Percentiles rank a stretch among this genome's conserved stretches.
phyloP scores from a whole-genome alignment of 2,888 invertebrate species.

The Yponomeuta malinellus region DNA sequence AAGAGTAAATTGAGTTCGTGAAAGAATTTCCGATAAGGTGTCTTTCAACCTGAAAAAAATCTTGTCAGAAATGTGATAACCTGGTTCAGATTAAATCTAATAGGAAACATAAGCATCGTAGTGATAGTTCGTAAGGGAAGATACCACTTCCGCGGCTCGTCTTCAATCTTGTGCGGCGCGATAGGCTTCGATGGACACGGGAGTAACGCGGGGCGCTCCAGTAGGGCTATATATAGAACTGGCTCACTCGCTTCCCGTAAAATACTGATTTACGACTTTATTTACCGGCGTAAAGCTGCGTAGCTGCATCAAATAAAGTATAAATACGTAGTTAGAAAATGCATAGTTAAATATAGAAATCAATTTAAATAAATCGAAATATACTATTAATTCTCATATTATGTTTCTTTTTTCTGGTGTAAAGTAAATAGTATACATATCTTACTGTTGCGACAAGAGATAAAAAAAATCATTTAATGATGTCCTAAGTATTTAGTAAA shows the following conservation, averaged over 20 bases:
- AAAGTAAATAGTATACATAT: too few species aligned
- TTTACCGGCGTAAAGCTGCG: not conserved
- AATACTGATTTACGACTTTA: not conserved
- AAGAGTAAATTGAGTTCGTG: not conserved
- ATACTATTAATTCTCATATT: too few species aligned
- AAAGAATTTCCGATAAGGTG: not conserved
- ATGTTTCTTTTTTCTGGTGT: too few species aligned
- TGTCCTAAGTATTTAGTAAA: too few species aligned
- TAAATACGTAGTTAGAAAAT: not conserved
- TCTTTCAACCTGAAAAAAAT: too few species aligned
- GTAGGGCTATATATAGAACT: slow-evolving; percentile 52
- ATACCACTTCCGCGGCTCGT: slow-evolving; percentile 7
- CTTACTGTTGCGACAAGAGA: too few species aligned
- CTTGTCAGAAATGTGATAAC: too few species aligned
- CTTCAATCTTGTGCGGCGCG: slow-evolving; percentile 32
- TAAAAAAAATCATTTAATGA: too few species aligned
- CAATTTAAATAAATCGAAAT: too few species aligned
- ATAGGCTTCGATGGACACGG: slow-evolving; percentile 62
- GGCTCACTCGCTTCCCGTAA: not conserved
- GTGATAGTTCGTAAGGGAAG: not conserved
- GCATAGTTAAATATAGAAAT: not conserved
- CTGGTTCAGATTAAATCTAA: too few species aligned
- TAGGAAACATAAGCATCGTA: not conserved
- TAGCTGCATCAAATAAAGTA: not conserved
- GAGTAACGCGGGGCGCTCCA: slow-evolving; percentile 35